Base-by-base conservation (phyloP, 1,140 invertebrate genomes). In the Lepidurus couesii region DNA sequence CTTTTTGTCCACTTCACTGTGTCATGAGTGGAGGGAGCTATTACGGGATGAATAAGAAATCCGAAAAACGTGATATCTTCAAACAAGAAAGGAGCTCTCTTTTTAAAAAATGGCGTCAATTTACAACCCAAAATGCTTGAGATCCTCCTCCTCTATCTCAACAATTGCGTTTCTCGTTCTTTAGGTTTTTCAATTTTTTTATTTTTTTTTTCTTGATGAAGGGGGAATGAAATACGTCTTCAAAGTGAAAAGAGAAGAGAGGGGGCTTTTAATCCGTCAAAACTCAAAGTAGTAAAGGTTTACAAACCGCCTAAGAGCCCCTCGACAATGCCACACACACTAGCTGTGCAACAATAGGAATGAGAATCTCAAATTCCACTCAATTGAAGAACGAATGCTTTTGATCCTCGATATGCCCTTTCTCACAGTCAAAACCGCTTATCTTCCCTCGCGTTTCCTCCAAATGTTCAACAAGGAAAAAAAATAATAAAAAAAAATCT, bases 341-440 rank as follows among this genome's bases (percentile, higher is more conserved):
- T n/a, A 65, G 53, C 21, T 65, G 53, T 65, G 21, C n/a, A 65
- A 65, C 53, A 65, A 65, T 65, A 65, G 53, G 53, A 65, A 65
- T 7, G 53, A 21, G 53, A 65, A 65, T 13, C 53, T 65, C 16
- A 65, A 21, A 65, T 65, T 65, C 53, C 53, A 65, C 53, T 65
- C 21, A 21, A 65, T n/a, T n/a, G 53, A 65, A 21, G 6, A 7
- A 16, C 16, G 53, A 65, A 65, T 65, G 16, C 53, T 16, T 65
- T 65, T 65, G 13, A 65, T 65, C 53, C 8, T 16, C 7, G 21
- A 65, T n/a, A 21, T 7, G 8, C 21, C 6, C 21, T 65, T 65
- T 65, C 13, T 34, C 34, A 34, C 34, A 34, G 34, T 34, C 34
- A 34, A 34, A 34, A 34, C 34, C 34, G 34, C 34, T 34, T 34